Evolutionary conservation across 1,140 invertebrate species (phyloP).

Genomic region (Papilio glaucus): DNA sequence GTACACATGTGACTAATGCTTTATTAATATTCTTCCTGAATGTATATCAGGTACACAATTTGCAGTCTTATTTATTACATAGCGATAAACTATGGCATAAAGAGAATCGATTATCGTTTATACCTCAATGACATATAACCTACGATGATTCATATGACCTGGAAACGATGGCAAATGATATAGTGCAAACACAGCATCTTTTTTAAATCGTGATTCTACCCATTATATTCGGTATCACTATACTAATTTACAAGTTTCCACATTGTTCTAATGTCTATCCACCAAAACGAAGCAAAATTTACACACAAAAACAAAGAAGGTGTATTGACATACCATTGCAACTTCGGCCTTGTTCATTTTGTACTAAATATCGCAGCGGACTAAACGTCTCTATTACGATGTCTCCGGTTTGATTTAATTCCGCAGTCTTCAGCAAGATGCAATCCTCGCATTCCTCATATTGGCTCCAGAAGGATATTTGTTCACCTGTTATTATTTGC

Average conservation of each 20-base stretch:
- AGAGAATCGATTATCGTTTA: conserved; percentile 34
- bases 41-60: conserved; percentile 11
- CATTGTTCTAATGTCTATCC: not conserved
- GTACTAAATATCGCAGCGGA: conserved; percentile 64
- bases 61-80: not conserved
- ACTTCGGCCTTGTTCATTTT: conserved; percentile 59
- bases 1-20: too few relatives aligned
- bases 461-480: conserved; percentile 69
- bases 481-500: conserved; percentile 60
- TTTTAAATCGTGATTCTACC: not conserved
- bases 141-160: conserved; percentile 35
- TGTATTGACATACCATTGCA: conserved; percentile 68
- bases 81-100: conserved; percentile 19
- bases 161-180: not conserved
- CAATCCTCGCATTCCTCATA: conserved; percentile 75
- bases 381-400: conserved; percentile 66
- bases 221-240: not conserved
- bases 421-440: conserved; percentile 56
- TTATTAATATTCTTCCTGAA: not conserved
- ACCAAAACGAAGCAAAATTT: conserved; percentile 6
- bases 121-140: conserved; percentile 32
- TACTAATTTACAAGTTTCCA: not conserved
- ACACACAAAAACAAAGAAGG: conserved; percentile 38
- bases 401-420: conserved; percentile 47
- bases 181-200: not conserved